A percentile compares a stretch with the other conserved stretches of the same genome.
These are phyloP conservation scores for Champsocephalus gunnari DNA, from an alignment of 2,797 vertebrate species.

Conservation along the genomic window DNA sequence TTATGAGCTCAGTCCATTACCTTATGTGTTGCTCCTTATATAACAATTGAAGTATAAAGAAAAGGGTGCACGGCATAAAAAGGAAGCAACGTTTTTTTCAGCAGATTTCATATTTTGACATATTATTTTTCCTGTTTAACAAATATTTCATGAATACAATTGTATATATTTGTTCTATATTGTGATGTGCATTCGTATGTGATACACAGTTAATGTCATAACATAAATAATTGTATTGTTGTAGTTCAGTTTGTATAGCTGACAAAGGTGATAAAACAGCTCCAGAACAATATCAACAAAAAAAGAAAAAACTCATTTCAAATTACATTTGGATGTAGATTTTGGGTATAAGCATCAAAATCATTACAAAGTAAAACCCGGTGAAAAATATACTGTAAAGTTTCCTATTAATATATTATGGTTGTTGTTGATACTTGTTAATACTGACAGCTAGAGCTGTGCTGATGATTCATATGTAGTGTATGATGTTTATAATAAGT, in stretches of 20 bases:
- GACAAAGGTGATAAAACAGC: slow-evolving; percentile 11
- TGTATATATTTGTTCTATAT: neutral
- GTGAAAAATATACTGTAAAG: neutral
- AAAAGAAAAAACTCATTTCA: neutral
- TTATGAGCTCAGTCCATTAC: neutral
- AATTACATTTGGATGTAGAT: neutral
- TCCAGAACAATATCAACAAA: neutral
- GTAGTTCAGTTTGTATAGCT: neutral
- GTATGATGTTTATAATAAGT: neutral
- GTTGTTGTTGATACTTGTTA: neutral
- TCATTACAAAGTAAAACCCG: neutral
- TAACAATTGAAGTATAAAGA: neutral
- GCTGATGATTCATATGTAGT: too few relatives aligned
- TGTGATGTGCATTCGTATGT: neutral
- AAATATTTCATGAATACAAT: neutral
- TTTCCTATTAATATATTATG: neutral
- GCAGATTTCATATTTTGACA: neutral
- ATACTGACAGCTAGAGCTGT: neutral
- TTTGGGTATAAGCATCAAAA: neutral
- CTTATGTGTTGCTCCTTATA: slow-evolving; percentile 2
- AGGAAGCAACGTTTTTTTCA: neutral
- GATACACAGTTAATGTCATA: neutral
- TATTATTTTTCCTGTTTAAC: neutral
- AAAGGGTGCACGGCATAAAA: too few relatives aligned
- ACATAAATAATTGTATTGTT: neutral